phyloP scores from a whole-genome alignment of 2,888 invertebrate genomes.

The Slavum lentiscoides region DNA sequence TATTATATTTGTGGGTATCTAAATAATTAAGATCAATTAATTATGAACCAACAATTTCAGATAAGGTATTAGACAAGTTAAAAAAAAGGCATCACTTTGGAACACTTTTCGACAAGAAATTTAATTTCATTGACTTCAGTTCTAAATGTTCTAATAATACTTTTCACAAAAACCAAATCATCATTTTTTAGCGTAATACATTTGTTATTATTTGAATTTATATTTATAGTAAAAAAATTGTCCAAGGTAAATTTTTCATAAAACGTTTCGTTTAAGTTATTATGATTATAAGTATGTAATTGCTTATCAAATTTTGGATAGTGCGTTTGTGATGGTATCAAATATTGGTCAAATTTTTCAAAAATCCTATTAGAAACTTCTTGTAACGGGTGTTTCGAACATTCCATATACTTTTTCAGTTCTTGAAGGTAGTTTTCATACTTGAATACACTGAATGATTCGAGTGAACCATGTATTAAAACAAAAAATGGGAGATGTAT shows the following conservation, averaged over 20 bases:
- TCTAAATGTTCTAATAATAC: too few relatives aligned
- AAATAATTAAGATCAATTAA: background rate
- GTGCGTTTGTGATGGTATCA: background rate
- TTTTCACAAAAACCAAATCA: conserved; percentile 9
- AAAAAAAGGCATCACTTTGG: conserved; percentile 12
- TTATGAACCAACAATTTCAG: conserved; percentile 1
- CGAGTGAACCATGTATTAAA: background rate
- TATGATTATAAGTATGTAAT: too few relatives aligned
- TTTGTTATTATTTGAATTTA: too few relatives aligned
- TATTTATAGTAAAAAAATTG: conserved; percentile 1
- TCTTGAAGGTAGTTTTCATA: conserved; percentile 11
- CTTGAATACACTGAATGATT: background rate
- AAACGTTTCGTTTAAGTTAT: background rate
- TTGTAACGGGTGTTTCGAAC: background rate
- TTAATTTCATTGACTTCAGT: background rate
- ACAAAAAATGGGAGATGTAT: background rate
- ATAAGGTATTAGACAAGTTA: background rate
- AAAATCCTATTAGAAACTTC: background rate
- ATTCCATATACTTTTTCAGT: background rate
- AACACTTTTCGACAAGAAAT: conserved; percentile 1
- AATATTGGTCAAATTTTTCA: background rate
- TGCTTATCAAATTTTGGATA: background rate
- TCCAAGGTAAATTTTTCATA: conserved; percentile 8
- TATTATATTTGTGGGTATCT: background rate
- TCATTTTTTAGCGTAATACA: conserved; percentile 17